A percentile compares a stretch with the other conserved stretches of the same genome.
These are phyloP conservation scores for Callinectes sapidus DNA, from an alignment of 2,888 invertebrate genomes.

Conservation along the genomic window DNA sequence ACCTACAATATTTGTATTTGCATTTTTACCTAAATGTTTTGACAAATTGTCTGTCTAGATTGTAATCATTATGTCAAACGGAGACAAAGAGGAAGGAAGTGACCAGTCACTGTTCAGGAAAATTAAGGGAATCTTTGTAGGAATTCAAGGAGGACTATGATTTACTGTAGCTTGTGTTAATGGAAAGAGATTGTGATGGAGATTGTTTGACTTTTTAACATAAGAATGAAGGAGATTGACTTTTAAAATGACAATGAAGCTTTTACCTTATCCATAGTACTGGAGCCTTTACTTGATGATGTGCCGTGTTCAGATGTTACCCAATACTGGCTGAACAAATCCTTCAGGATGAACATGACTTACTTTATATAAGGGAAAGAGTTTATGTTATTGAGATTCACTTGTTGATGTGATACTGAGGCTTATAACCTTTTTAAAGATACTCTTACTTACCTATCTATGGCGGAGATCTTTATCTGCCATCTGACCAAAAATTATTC, in stretches of 20 bases:
- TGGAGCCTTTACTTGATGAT: neutral
- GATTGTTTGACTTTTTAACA: neutral
- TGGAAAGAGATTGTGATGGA: neutral
- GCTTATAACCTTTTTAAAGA: neutral
- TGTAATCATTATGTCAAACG: neutral
- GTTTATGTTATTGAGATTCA: neutral
- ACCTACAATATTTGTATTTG: neutral
- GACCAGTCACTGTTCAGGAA: neutral
- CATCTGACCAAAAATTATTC: neutral
- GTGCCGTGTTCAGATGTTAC: neutral
- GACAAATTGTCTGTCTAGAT: neutral
- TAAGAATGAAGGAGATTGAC: neutral
- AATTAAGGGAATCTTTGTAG: neutral
- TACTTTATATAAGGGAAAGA: neutral
- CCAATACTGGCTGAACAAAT: neutral
- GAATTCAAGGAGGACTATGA: neutral
- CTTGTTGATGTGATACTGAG: neutral
- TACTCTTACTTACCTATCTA: neutral
- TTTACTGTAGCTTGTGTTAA: neutral
- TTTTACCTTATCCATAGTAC: neutral
- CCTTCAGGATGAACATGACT: neutral
- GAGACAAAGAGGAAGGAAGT: neutral
- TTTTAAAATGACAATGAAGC: neutral
- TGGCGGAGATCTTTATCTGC: neutral
- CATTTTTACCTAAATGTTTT: neutral